Conservation (phyloP, 1,140 invertebrate species). For the Aphaenogaster ashmeadi region DNA sequence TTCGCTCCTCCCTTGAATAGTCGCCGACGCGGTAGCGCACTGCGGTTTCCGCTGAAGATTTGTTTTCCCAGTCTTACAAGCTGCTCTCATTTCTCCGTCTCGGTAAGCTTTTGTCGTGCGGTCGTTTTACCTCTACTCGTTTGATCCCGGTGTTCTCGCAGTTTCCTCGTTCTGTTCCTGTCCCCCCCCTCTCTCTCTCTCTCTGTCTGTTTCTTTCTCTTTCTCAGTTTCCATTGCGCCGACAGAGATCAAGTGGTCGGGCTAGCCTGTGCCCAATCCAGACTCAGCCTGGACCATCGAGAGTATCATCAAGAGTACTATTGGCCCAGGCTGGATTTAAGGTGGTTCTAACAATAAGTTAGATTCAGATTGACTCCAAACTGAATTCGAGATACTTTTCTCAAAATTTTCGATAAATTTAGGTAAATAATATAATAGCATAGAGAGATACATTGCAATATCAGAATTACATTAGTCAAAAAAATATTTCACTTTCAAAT, state of each 20-base stretch:
- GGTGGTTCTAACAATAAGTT: background rate
- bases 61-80: slow-evolving; percentile 30
- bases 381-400: background rate
- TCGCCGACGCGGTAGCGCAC: background rate
- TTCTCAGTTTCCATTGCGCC: background rate
- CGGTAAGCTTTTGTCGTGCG: slow-evolving; percentile 41
- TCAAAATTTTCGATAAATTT: background rate
- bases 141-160: slow-evolving; percentile 37
- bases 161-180: background rate
- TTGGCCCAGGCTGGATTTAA: background rate
- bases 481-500: background rate
- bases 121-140: slow-evolving; percentile 24
- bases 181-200: background rate
- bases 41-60: slow-evolving; percentile 35
- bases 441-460: background rate
- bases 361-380: background rate
- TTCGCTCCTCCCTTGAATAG: slow-evolving; percentile 39
- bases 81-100: slow-evolving; percentile 16
- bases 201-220: background rate
- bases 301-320: background rate
- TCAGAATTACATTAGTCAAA: background rate
- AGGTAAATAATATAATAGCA: background rate
- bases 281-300: background rate
- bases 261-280: background rate
- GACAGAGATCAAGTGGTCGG: slow-evolving; percentile 38